These are phyloP conservation scores for Phataginus tricuspis DNA, from an alignment of 2,797 vertebrate genomes.

Conservation along the genomic window DNA sequence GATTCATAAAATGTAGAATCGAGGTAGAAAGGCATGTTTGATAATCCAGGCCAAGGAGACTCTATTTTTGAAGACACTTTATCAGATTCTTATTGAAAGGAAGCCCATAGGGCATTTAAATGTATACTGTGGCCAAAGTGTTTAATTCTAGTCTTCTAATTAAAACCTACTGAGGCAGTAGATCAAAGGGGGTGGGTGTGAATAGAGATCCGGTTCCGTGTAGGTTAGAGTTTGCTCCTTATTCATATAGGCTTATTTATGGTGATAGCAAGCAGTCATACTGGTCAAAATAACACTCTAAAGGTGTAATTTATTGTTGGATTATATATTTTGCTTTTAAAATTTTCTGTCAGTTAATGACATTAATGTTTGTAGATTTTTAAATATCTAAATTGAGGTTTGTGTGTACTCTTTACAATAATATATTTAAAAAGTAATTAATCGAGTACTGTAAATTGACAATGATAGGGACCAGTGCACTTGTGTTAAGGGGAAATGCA, in stretches of 20 bases:
- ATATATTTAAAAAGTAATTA: neutral
- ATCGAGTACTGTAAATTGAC: neutral
- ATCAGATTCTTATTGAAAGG: neutral
- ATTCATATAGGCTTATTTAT: neutral
- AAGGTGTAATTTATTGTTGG: neutral
- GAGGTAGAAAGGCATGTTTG: neutral
- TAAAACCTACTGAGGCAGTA: conserved; percentile 23
- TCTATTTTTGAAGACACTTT: conserved; percentile 27
- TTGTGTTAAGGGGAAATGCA: neutral
- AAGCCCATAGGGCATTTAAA: neutral
- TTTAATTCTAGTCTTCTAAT: conserved; percentile 34
- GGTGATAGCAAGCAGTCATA: fast-evolving
- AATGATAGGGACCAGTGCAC: neutral
- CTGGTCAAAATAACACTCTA: neutral
- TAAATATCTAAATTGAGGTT: neutral
- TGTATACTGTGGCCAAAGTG: neutral
- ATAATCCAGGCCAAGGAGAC: neutral
- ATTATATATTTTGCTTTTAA: neutral
- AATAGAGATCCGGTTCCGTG: conserved; percentile 31
- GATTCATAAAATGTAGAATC: neutral
- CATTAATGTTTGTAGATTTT: conserved; percentile 63
- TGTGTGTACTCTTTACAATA: neutral
- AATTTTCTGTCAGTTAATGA: neutral
- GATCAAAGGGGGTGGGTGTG: neutral
- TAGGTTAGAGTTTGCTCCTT: neutral